Evolutionary conservation across 2,797 vertebrate species (phyloP).

Genomic region (Danio tinwini): DNA sequence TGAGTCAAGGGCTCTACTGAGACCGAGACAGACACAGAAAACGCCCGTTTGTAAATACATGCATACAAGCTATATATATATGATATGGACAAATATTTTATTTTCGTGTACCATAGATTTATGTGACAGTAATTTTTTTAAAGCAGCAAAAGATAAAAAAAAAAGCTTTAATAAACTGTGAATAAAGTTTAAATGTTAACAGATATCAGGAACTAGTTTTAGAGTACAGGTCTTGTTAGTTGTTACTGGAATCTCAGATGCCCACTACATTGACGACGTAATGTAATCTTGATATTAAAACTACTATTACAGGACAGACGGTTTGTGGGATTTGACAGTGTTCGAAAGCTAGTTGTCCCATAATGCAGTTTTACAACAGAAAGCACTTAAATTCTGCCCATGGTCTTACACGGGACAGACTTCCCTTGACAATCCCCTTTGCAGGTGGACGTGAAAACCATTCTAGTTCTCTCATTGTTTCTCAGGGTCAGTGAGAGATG

Average conservation of each 20-base stretch:
- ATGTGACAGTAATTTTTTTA: slow-evolving; percentile 79
- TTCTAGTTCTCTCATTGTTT: slow-evolving; percentile 66
- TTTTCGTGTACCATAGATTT: slow-evolving; percentile 82
- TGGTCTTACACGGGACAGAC: slow-evolving; percentile 74
- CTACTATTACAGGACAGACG: slow-evolving; percentile 57
- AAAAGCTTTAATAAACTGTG: slow-evolving; percentile 87
- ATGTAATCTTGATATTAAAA: slow-evolving; percentile 47
- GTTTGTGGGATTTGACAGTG: slow-evolving; percentile 51
- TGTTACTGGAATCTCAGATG: slow-evolving; percentile 69
- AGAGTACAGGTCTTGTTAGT: slow-evolving; percentile 74
- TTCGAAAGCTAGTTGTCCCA: slow-evolving; percentile 51
- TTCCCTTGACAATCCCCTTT: slow-evolving; percentile 88
- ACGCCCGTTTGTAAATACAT: slow-evolving; percentile 61
- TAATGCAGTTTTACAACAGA: slow-evolving; percentile 76
- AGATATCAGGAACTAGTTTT: slow-evolving; percentile 67
- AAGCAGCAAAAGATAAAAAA: slow-evolving; percentile 66
- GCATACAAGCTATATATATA: slow-evolving; percentile 61
- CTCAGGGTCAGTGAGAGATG: slow-evolving; percentile 69
- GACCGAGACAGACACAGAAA: slow-evolving; percentile 51
- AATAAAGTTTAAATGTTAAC: slow-evolving; percentile 67
- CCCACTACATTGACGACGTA: slow-evolving; percentile 57
- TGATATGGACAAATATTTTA: slow-evolving; percentile 76
- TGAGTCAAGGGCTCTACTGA: slow-evolving; percentile 50
- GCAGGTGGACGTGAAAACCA: slow-evolving; percentile 71
- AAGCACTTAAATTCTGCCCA: slow-evolving; percentile 85